Conservation (phyloP, 2,797 vertebrate genomes). For the Dendrocincla fuliginosa region DNA sequence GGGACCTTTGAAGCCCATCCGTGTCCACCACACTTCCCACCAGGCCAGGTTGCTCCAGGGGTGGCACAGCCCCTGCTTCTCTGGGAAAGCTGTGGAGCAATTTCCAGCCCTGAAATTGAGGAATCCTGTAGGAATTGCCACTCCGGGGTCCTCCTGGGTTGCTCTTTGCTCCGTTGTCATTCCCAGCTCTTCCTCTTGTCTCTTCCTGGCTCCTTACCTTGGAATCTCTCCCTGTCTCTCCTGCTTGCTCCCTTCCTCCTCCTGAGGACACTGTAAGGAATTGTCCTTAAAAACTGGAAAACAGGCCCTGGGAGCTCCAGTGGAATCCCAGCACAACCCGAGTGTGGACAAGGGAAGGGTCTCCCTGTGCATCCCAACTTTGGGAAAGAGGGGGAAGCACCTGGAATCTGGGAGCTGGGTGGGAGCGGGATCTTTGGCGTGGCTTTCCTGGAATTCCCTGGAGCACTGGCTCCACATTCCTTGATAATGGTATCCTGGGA, state of each 20-base stretch:
- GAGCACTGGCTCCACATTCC: background rate
- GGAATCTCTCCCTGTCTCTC: background rate
- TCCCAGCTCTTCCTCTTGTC: background rate
- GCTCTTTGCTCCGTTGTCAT: background rate
- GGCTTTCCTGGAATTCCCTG: background rate
- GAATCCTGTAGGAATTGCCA: background rate
- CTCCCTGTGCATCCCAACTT: fast-evolving
- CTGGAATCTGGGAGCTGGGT: background rate
- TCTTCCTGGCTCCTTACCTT: background rate
- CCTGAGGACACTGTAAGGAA: background rate
- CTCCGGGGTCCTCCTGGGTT: background rate
- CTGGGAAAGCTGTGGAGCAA: background rate
- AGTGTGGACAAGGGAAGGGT: background rate
- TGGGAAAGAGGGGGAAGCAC: background rate
- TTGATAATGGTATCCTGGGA: background rate
- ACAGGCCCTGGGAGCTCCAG: background rate
- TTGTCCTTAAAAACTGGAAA: background rate
- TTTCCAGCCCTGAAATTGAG: background rate
- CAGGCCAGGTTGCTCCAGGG: background rate
- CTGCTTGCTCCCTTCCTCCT: background rate
- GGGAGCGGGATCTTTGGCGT: background rate
- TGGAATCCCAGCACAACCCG: fast-evolving
- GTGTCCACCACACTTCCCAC: background rate
- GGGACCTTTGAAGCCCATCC: background rate
- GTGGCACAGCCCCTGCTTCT: background rate